A percentile compares a stretch with the other conserved stretches of the same genome.
These are phyloP conservation scores for Volucella inanis DNA, from an alignment of 2,888 invertebrate genomes.

Conservation along the genomic window DNA sequence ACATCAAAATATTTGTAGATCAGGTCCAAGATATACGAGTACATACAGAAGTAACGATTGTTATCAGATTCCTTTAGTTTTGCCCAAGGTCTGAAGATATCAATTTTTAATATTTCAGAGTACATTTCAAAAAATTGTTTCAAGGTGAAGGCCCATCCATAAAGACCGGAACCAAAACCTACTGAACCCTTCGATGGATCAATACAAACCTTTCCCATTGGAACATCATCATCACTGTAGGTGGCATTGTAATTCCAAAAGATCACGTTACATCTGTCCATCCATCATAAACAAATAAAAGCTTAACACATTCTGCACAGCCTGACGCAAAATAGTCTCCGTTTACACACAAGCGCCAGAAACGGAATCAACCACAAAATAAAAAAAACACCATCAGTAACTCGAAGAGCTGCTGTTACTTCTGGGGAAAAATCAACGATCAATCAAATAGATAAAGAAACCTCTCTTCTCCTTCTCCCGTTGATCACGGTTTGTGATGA, in stretches of 20 bases:
- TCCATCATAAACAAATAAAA: conserved; percentile 99
- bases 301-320: conserved; percentile 99
- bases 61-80: conserved; percentile 95
- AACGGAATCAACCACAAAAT: conserved; percentile 99
- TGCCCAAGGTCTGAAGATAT: too few species aligned
- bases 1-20: conserved; percentile 96
- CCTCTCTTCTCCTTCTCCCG: conserved; percentile 95
- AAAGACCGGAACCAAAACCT: too few species aligned
- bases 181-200: too few species aligned
- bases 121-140: too few species aligned
- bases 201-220: too few species aligned
- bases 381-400: conserved; percentile 99
- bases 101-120: too few species aligned
- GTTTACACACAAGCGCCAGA: conserved; percentile 99
- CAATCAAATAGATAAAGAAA: conserved; percentile 99
- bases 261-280: conserved; percentile 99
- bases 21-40: conserved; percentile 98
- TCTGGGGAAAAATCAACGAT: conserved; percentile 99
- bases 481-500: conserved; percentile 88
- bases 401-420: conserved; percentile 99
- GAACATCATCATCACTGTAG: too few species aligned
- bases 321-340: conserved; percentile 99
- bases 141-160: too few species aligned
- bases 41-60: conserved; percentile 99
- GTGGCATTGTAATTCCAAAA: too few species aligned